phyloP scores from a whole-genome alignment of 2,113 vertebrate genomes.

The Odontesthes bonariensis region DNA sequence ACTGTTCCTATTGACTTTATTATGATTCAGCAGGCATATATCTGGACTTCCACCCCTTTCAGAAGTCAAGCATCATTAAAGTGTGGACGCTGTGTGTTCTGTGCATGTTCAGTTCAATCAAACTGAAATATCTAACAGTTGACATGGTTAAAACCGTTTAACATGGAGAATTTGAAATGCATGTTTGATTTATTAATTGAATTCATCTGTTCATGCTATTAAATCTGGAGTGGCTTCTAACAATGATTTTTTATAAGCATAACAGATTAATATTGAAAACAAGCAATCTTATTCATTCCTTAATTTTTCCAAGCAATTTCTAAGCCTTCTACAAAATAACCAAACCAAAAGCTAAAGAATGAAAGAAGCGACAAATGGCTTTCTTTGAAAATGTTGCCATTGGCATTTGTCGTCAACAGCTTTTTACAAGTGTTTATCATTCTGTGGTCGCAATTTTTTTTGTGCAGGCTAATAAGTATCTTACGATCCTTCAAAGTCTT shows the following conservation, averaged over 20 bases:
- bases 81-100: slow-evolving; percentile 10
- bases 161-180: slow-evolving; percentile 35
- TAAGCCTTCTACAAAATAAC: no score
- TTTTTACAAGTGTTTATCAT: no score
- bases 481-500: no score
- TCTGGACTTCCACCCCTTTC: slow-evolving; percentile 14
- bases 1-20: slow-evolving; percentile 24
- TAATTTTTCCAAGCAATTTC: no score
- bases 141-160: slow-evolving; percentile 11
- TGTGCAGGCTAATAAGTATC: no score
- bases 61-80: slow-evolving; percentile 26
- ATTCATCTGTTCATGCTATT: slow-evolving; percentile 38
- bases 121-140: slow-evolving; percentile 3
- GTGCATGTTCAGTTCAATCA: background rate
- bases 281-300: no score
- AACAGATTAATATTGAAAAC: background rate
- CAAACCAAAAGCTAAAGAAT: no score
- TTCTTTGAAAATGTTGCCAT: no score
- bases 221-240: background rate
- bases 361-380: no score
- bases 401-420: no score
- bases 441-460: no score
- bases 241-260: slow-evolving; percentile 8
- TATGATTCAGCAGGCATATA: slow-evolving; percentile 31
- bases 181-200: slow-evolving; percentile 15